These are phyloP conservation scores for Celastrina argiolus DNA, from an alignment of 2,888 invertebrate genomes.

Conservation along the genomic window DNA sequence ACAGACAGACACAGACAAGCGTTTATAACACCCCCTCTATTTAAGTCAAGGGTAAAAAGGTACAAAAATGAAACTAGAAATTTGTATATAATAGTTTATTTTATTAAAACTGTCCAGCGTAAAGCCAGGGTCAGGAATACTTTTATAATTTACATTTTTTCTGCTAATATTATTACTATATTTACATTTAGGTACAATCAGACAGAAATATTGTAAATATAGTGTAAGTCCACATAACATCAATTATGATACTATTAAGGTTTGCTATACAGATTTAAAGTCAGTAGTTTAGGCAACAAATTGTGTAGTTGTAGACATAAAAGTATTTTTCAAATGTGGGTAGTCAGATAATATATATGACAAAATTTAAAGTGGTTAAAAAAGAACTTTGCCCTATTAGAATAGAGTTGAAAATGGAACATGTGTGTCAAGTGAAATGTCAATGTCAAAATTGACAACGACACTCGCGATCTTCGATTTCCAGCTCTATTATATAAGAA, in stretches of 20 bases:
- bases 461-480: too few species aligned
- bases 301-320: neutral
- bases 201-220: neutral
- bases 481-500: too few species aligned
- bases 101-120: constrained; percentile 48
- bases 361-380: too few species aligned
- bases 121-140: constrained; percentile 27
- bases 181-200: constrained; percentile 14
- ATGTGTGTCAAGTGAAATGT: too few species aligned
- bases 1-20: too few species aligned
- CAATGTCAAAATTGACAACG: too few species aligned
- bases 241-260: neutral
- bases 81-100: constrained; percentile 36
- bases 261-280: neutral
- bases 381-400: too few species aligned
- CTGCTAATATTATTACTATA: neutral
- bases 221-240: neutral
- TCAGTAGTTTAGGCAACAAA: neutral
- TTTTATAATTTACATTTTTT: constrained; percentile 14
- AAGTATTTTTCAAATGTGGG: too few species aligned
- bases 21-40: too few species aligned
- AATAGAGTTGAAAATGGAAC: too few species aligned
- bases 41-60: too few species aligned
- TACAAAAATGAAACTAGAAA: neutral
- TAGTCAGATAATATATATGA: too few species aligned